These are phyloP conservation scores for Smutsia gigantea DNA, from an alignment of 2,797 vertebrate species.

Conservation along the genomic window DNA sequence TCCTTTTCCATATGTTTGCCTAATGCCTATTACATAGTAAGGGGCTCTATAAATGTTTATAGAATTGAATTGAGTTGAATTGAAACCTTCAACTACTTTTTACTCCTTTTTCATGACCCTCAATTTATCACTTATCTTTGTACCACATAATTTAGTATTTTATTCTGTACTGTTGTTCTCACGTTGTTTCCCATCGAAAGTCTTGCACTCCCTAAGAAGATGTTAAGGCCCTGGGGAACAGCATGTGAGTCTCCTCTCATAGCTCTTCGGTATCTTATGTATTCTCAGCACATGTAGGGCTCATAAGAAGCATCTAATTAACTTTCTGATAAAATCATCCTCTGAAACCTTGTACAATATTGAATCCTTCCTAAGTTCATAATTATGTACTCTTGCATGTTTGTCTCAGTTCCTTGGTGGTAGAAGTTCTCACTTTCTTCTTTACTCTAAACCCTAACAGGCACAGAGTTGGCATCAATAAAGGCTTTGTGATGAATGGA, in stretches of 20 bases:
- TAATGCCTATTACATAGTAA: neutral
- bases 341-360: neutral
- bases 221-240: neutral
- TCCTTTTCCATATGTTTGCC: neutral
- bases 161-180: neutral
- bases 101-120: neutral
- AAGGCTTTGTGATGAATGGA: neutral
- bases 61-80: neutral
- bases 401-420: neutral
- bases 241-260: neutral
- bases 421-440: neutral
- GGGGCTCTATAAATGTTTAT: neutral
- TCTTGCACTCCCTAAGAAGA: neutral
- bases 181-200: neutral
- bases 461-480: neutral
- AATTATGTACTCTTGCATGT: too few relatives aligned
- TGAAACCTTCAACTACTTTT: neutral
- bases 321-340: neutral
- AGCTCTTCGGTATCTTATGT: neutral
- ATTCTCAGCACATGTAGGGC: neutral
- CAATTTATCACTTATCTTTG: neutral
- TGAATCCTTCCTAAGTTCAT: neutral
- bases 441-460: neutral
- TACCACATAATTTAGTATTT: neutral
- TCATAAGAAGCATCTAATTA: neutral